Percentiles rank a stretch among this genome's conserved stretches.
Conservation (phyloP, 1,140 invertebrate species). For the Camponotus pennsylvanicus region DNA sequence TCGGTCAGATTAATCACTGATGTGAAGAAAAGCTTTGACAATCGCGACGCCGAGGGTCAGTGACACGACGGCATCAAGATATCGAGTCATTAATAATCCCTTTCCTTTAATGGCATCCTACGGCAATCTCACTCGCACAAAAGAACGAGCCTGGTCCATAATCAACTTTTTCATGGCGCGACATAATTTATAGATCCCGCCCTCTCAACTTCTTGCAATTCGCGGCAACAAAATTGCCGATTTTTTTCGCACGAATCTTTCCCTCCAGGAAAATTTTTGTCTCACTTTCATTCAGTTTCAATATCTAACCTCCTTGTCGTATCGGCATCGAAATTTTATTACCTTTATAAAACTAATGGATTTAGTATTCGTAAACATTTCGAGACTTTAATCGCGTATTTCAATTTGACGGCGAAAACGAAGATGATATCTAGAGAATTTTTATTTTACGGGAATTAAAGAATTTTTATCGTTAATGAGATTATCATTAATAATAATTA, state of each 20-base stretch:
- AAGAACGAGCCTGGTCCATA: conserved; percentile 19
- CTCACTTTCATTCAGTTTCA: neutral
- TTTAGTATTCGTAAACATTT: conserved; percentile 17
- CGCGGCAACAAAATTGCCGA: neutral
- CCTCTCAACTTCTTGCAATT: neutral
- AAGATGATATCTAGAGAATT: neutral
- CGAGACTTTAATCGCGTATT: conserved; percentile 19
- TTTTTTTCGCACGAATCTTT: conserved; percentile 6
- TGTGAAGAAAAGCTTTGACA: conserved; percentile 51
- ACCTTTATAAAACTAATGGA: neutral
- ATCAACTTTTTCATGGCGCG: conserved; percentile 41
- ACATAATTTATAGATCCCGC: conserved; percentile 40
- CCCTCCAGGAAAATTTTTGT: neutral
- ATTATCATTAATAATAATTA: too few species aligned
- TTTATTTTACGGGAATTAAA: neutral
- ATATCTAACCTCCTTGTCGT: neutral
- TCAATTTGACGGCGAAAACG: neutral
- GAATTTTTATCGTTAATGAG: neutral
- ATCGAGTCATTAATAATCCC: conserved; percentile 70
- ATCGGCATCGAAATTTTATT: neutral
- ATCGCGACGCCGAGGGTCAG: conserved; percentile 51
- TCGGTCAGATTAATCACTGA: conserved; percentile 69
- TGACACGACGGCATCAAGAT: conserved; percentile 52
- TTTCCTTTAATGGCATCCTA: conserved; percentile 4
- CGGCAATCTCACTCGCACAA: conserved; percentile 25